Evolutionary conservation across 2,113 vertebrate genomes (phyloP).

Genomic region (Phalacrocorax brasilianus): DNA sequence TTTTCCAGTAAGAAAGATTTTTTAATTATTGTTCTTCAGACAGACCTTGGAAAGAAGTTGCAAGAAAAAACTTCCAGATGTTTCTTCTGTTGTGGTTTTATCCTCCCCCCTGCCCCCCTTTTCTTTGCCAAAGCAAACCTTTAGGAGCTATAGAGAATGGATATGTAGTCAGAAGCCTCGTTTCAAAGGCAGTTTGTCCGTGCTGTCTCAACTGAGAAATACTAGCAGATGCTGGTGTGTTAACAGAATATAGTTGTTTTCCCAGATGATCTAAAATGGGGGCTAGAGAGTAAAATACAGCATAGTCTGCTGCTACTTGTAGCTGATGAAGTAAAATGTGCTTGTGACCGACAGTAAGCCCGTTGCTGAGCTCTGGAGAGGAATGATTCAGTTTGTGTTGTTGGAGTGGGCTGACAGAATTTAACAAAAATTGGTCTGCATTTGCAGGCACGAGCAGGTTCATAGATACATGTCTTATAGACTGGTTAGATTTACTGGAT

Average conservation of each 20-base stretch:
- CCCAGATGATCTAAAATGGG: not conserved
- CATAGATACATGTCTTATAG: rapidly evolving
- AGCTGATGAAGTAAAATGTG: not conserved
- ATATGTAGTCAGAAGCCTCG: not conserved
- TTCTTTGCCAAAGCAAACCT: not conserved
- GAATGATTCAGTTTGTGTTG: rapidly evolving
- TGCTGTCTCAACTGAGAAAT: not conserved
- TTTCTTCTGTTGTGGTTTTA: not conserved
- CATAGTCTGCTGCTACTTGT: not conserved
- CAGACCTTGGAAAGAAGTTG: not conserved
- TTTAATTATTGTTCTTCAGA: not conserved
- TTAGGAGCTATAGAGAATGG: not conserved
- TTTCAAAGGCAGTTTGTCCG: not conserved
- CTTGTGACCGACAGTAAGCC: not conserved
- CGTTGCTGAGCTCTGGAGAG: not conserved
- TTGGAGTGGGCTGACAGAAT: not conserved
- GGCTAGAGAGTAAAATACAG: not conserved
- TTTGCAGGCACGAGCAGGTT: not conserved
- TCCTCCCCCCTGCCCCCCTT: too few species aligned
- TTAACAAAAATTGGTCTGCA: rapidly evolving
- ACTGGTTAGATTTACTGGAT: rapidly evolving
- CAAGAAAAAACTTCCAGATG: not conserved
- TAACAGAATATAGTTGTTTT: not conserved
- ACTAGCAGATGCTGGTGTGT: not conserved
- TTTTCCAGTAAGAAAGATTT: not conserved